phyloP scores from a whole-genome alignment of 2,797 vertebrate species.

The Channa striata region DNA sequence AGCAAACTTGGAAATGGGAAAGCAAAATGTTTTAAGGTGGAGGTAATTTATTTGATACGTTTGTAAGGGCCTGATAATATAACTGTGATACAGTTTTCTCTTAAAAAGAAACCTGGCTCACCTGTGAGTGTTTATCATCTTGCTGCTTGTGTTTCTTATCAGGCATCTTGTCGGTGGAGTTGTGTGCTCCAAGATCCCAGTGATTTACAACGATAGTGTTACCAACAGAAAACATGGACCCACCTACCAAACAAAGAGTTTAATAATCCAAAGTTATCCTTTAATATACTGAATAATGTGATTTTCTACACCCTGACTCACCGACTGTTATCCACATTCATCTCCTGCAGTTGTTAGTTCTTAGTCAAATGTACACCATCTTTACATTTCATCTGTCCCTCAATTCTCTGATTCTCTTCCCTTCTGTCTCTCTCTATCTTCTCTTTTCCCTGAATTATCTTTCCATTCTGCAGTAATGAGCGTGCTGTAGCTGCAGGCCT shows the following conservation, averaged over 20 bases:
- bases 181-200: too few species aligned
- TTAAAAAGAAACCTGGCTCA: too few species aligned
- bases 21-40: too few species aligned
- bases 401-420: slow-evolving; percentile 6
- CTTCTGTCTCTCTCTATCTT: slow-evolving; percentile 17
- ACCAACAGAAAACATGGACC: neutral
- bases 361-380: slow-evolving; percentile 35
- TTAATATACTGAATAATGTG: neutral
- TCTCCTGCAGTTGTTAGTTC: neutral
- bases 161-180: too few species aligned
- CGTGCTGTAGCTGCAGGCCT: slow-evolving; percentile 72
- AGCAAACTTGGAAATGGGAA: too few species aligned
- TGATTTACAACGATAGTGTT: too few species aligned
- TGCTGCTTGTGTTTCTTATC: too few species aligned
- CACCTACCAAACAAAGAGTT: neutral
- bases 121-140: neutral
- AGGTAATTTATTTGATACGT: too few species aligned
- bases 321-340: neutral
- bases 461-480: slow-evolving; percentile 77
- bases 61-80: too few species aligned
- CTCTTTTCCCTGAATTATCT: slow-evolving; percentile 57
- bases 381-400: slow-evolving; percentile 45
- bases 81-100: too few species aligned
- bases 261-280: neutral
- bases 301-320: neutral